Evolutionary conservation across 2,888 invertebrate genomes (phyloP).

Genomic region (Sylvicola cinctus): DNA sequence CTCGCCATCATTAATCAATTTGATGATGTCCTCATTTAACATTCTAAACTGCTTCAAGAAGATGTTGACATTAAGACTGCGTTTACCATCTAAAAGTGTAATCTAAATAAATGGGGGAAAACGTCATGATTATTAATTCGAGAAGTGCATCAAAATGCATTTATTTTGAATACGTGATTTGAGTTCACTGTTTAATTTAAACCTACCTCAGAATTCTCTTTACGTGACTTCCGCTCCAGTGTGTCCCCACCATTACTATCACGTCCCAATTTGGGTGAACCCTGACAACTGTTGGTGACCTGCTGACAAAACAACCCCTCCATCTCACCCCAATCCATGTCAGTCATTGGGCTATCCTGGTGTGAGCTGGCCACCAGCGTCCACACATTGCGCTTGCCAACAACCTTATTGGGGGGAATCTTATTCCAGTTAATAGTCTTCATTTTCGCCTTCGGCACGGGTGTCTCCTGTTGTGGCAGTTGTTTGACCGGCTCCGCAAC

Average conservation of each 20-base stretch:
- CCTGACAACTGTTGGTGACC: constrained; percentile 33
- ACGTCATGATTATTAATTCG: neutral
- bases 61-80: constrained; percentile 93
- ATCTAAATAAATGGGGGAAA: constrained; percentile 32
- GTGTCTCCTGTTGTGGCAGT: constrained; percentile 78
- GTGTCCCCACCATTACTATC: constrained; percentile 27
- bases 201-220: constrained; percentile 53
- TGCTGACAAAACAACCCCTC: constrained; percentile 89
- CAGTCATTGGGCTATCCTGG: constrained; percentile 61
- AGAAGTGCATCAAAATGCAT: neutral
- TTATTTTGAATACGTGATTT: neutral
- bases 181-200: neutral
- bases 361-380: constrained; percentile 69
- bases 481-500: constrained; percentile 24
- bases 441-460: constrained; percentile 89
- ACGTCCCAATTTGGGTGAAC: constrained; percentile 32
- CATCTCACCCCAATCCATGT: constrained; percentile 83
- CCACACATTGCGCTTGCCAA: constrained; percentile 87
- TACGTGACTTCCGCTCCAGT: constrained; percentile 42
- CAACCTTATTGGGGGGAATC: constrained; percentile 77
- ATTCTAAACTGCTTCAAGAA: constrained; percentile 86
- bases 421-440: constrained; percentile 97
- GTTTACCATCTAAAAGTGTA: constrained; percentile 74
- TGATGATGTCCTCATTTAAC: constrained; percentile 82
- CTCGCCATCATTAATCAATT: constrained; percentile 61